Percentiles rank a stretch among this genome's conserved stretches.
phyloP scores from a whole-genome alignment of 2,888 invertebrate species.

The Nomada hirtipes region DNA sequence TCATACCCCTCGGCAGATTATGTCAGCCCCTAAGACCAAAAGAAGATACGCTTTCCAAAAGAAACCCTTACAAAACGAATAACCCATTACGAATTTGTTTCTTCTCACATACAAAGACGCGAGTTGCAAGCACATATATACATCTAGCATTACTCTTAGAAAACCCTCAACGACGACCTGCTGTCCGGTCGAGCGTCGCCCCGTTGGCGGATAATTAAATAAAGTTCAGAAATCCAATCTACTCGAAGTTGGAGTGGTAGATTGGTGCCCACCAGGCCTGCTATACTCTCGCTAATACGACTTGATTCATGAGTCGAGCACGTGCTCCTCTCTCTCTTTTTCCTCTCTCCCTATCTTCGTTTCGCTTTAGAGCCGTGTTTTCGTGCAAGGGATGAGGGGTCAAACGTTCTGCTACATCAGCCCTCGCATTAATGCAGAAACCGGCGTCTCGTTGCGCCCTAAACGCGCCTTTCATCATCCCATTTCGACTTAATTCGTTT shows the following conservation, averaged over 20 bases:
- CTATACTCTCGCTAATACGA: conserved; percentile 79
- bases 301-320: conserved; percentile 83
- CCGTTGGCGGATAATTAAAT: conserved; percentile 82
- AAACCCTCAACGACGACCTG: conserved; percentile 22
- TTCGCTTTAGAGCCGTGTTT: conserved; percentile 32
- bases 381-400: conserved; percentile 76
- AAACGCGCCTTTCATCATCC: conserved; percentile 84
- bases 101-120: neutral
- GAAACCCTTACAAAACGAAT: neutral
- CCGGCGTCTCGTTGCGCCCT: conserved; percentile 71
- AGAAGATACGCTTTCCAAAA: neutral
- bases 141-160: conserved; percentile 12
- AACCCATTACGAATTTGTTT: neutral
- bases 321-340: conserved; percentile 70
- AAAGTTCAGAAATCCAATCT: conserved; percentile 83
- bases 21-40: neutral
- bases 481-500: conserved; percentile 82
- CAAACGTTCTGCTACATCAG: conserved; percentile 81
- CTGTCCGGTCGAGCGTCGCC: conserved; percentile 43
- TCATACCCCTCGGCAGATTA: neutral
- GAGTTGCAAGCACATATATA: too few species aligned
- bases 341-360: conserved; percentile 47
- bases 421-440: conserved; percentile 71
- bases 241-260: conserved; percentile 80
- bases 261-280: conserved; percentile 79